Base-by-base conservation (phyloP, 1,140 invertebrate species). In the Drosophila teissieri region DNA sequence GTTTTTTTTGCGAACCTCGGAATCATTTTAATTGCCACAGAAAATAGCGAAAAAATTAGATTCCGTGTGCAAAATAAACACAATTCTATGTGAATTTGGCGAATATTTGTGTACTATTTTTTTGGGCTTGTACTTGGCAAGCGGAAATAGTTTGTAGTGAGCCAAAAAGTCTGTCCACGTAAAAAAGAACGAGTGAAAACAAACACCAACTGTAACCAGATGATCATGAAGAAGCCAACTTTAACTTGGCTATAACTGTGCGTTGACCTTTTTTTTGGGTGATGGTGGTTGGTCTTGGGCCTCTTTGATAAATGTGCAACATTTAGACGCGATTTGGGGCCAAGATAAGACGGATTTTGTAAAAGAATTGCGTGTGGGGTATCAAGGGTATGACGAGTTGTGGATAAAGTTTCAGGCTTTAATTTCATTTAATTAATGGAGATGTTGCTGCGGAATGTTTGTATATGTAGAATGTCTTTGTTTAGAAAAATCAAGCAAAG, bases 261-360 rank as follows among this genome's bases (percentile, higher is more conserved):
- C 84, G 84, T 89, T 89, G 85, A 89, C 84, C 84, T 89, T 89
- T 89, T 89, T 83, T 73, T 67, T 65, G 22, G 49, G 27, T 61
- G 40, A 37, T 49, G 36, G 46, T 34, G 15, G 19, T 48, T 56
- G 46, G 52, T 61, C 42, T 78, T 78, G 65, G 84, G 84, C 75
- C 45, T 78, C 40, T 78, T 89, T 89, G 84, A 89, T 89, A 90
- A 89, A 89, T 89, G 84, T 89, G 84, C 84, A 89, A 89, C 84
- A 89, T 89, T 89, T 89, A 89, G 85, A 80, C 77, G 80, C 80
- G 84, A 89, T 89, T 89, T 89, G 85, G 84, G 84, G 84, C 73
- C 85, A 89, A 78, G 84, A 89, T 89, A 89, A 84, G 62, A 22
- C 45, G 45, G 46, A 67, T 53, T 49, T 63, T 76, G 48, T 55